phyloP scores from a whole-genome alignment of 2,888 invertebrate species.

The Drosophila eohydei region DNA sequence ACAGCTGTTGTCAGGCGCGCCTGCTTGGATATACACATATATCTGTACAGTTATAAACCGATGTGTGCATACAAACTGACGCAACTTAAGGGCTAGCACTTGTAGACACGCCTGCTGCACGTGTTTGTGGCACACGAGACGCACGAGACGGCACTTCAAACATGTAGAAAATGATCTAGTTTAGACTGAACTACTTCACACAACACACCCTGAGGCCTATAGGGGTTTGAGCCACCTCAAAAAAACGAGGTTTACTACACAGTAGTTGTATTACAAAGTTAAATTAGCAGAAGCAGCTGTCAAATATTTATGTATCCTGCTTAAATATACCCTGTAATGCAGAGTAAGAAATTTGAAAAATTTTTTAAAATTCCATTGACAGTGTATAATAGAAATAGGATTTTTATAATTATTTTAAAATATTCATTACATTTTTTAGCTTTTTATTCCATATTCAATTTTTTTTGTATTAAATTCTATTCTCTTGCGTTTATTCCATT shows the following conservation, averaged over 20 bases:
- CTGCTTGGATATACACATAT: not conserved
- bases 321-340: not conserved
- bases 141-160: constrained; percentile 18
- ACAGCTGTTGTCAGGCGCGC: constrained; percentile 34
- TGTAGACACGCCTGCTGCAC: constrained; percentile 45
- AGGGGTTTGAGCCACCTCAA: too few species aligned
- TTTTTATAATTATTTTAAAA: too few species aligned
- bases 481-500: too few species aligned
- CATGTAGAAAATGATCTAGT: not conserved
- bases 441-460: too few species aligned
- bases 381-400: too few species aligned
- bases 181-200: not conserved
- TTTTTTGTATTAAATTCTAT: too few species aligned
- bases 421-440: too few species aligned
- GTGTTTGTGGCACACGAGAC: constrained; percentile 28
- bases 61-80: constrained; percentile 19
- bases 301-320: not conserved
- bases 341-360: not conserved
- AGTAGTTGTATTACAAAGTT: not conserved
- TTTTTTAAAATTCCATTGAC: too few species aligned
- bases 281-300: not conserved
- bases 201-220: not conserved
- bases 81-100: constrained; percentile 12
- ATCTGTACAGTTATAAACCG: constrained; percentile 2
- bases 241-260: not conserved